A percentile compares a stretch with the other conserved stretches of the same genome.
phyloP scores from a whole-genome alignment of 2,888 invertebrate species.

The Lobophora halterata region DNA sequence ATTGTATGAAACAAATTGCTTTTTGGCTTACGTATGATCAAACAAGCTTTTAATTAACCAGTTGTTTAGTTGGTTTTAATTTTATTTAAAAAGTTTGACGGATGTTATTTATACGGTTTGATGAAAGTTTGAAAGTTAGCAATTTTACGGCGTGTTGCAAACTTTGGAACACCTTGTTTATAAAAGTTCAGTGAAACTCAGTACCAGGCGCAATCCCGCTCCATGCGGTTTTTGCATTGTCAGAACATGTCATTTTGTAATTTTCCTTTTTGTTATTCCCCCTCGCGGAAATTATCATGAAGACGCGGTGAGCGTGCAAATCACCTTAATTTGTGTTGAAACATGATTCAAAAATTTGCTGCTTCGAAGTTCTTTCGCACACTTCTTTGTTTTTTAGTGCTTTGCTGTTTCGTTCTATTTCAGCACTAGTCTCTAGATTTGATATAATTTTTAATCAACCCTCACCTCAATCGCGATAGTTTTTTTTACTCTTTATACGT shows the following conservation, averaged over 20 bases:
- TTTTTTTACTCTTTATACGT: too few species aligned
- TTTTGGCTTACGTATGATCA: constrained; percentile 33
- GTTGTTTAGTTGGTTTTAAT: constrained; percentile 15
- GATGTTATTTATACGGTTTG: not conserved
- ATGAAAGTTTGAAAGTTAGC: constrained; percentile 4
- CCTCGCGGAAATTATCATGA: constrained; percentile 22
- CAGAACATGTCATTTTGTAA: constrained; percentile 24
- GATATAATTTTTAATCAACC: too few species aligned
- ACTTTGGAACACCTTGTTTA: constrained; percentile 12
- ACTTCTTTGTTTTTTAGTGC: constrained; percentile 13
- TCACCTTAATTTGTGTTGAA: constrained; percentile 26
- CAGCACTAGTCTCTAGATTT: too few species aligned
- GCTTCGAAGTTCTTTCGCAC: constrained; percentile 20
- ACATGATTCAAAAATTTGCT: constrained; percentile 29
- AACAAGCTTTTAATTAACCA: constrained; percentile 22
- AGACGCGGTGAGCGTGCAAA: constrained; percentile 24
- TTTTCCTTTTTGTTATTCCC: constrained; percentile 16
- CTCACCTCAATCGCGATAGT: too few species aligned
- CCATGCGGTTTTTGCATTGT: constrained; percentile 22
- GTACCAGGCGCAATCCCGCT: constrained; percentile 29
- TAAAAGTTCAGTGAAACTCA: constrained; percentile 24
- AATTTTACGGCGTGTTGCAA: constrained; percentile 3
- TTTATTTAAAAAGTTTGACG: constrained; percentile 14
- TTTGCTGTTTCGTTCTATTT: too few species aligned
- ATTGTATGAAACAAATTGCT: constrained; percentile 47